Evolutionary conservation across 2,113 vertebrate genomes (phyloP).

Genomic region (human (Homo sapiens)): GRCh38 chr5:34819001-34819500

Average conservation of each 20-base stretch:
- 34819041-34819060: neutral
- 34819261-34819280: neutral
- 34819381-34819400: too few relatives aligned
- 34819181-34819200: neutral
- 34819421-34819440: neutral
- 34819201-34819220: neutral
- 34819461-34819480: neutral
- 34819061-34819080: neutral
- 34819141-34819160: neutral
- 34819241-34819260: neutral
- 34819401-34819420: neutral
- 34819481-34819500: neutral
- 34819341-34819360: neutral
- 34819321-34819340: neutral
- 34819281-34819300: neutral
- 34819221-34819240: neutral
- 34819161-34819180: neutral
- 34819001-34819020: rapidly evolving
- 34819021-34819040: neutral
- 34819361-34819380: too few relatives aligned
- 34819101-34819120: neutral
- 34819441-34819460: neutral
- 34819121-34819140: neutral
- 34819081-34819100: slow-evolving; percentile 2
- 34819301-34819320: neutral